Conservation (phyloP, 2,797 vertebrate genomes). For the Sebastes hubbsi region DNA sequence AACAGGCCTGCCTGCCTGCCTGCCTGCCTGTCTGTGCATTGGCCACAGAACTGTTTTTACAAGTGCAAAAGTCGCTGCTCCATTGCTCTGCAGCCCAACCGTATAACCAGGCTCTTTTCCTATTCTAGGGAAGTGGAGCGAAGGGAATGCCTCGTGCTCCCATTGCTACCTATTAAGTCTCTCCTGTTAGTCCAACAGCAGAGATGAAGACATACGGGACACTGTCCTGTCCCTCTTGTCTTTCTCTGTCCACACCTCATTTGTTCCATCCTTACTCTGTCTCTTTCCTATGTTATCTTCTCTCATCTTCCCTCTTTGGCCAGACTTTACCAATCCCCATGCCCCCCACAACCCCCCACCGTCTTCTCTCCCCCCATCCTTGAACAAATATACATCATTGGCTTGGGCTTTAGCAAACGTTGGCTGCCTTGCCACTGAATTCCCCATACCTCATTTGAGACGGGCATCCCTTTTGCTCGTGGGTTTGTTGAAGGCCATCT, state of each 20-base stretch:
- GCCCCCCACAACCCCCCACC: conserved; percentile 4
- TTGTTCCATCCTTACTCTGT: conserved; percentile 5
- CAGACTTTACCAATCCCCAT: conserved; percentile 49
- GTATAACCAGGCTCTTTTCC: conserved; percentile 80
- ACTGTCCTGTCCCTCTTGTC: conserved; percentile 14
- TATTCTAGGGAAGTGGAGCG: conserved; percentile 71
- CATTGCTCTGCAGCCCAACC: conserved; percentile 82
- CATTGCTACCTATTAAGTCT: conserved; percentile 54
- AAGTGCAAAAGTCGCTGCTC: conserved; percentile 79
- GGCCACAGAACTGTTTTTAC: conserved; percentile 81
- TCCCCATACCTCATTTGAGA: conserved; percentile 65
- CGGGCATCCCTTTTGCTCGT: conserved; percentile 69
- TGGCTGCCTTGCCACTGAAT: conserved; percentile 72
- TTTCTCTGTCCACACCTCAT: neutral
- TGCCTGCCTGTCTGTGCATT: conserved; percentile 65
- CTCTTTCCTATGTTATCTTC: conserved; percentile 47
- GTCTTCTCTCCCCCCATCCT: conserved; percentile 43
- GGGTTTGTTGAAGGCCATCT: conserved; percentile 73
- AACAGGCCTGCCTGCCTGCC: conserved; percentile 66
- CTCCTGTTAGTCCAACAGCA: conserved; percentile 43
- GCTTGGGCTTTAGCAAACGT: conserved; percentile 65
- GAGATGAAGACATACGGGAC: conserved; percentile 41
- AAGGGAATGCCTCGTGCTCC: conserved; percentile 62
- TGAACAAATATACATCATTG: conserved; percentile 77
- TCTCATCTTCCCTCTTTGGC: conserved; percentile 62